These are phyloP conservation scores for Micoletzkya japonica DNA, from an alignment of 2,888 invertebrate species.

Conservation along the genomic window DNA sequence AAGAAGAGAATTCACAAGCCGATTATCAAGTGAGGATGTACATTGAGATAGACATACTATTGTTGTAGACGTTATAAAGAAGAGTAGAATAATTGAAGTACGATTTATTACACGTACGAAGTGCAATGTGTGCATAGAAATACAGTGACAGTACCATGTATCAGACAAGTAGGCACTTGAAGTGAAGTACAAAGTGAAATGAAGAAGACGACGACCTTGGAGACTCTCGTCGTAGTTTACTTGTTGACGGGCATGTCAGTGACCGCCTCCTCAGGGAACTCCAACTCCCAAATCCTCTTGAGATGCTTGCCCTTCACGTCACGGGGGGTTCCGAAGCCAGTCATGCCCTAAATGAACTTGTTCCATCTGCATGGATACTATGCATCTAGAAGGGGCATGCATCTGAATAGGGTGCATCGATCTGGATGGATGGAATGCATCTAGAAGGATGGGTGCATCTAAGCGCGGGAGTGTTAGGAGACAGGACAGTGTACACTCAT, in stretches of 20 bases:
- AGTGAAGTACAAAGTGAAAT: not conserved
- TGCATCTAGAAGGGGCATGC: too few relatives aligned
- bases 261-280: constrained; percentile 61
- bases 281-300: constrained; percentile 64
- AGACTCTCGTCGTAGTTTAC: not conserved
- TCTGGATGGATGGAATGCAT: too few relatives aligned
- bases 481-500: too few relatives aligned
- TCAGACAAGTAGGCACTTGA: not conserved
- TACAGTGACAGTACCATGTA: not conserved
- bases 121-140: constrained; percentile 12
- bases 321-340: constrained; percentile 61
- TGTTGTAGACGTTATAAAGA: not conserved
- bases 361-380: not conserved
- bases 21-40: not conserved
- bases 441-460: too few relatives aligned
- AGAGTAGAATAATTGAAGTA: not conserved
- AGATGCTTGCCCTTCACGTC: constrained; percentile 64
- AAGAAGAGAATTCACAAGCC: not conserved
- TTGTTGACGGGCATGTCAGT: constrained; percentile 15
- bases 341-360: constrained; percentile 59
- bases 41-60: too few relatives aligned
- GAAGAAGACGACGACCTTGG: not conserved
- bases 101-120: constrained; percentile 26
- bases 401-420: too few relatives aligned
- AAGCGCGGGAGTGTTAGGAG: too few relatives aligned